Base-by-base conservation (phyloP, 2,888 invertebrate genomes). In the Gryllus longicercus region DNA sequence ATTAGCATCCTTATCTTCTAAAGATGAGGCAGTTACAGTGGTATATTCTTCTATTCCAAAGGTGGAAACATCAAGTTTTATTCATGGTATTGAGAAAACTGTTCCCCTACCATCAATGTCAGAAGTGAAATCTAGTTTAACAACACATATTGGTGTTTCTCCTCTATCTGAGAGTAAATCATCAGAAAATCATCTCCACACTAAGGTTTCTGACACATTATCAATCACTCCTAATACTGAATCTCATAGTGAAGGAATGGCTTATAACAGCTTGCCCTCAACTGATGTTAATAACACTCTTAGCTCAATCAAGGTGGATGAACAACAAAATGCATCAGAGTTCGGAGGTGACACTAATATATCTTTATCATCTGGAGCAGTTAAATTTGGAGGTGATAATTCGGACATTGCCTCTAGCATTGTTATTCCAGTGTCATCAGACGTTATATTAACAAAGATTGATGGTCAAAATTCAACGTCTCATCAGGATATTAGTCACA, bases 41-140 rank as follows among this genome's bases (percentile, higher is more conserved):
- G 78, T 80, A 25, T 80, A 76, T 38, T 80, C 80, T 49, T 38
- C 79, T 23, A 25, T 75, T n/a, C 78, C 76, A 1, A 77, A 75
- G 18, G 50, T 21, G 10, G 77, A 79, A 77, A n/a, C 76, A 50
- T 16, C 76, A 51, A 78, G 23, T 63, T 74, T 23, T n/a, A 21
- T 38, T 63, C 49, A 18, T n/a, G n/a, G 16, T 49, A 21, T 49
- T 50, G 50, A 50, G 16, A 49, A 23, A 8, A 18, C 77, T 38
- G 51, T 76, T 10, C 81, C 79, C 18, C 49, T 79, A 14, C 81
- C 77, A 10, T 75, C 81, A 10, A 77, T 79, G 77, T 75, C 79
- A n/a, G 79, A 80, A 51, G 38, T 79, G 14, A 80, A 80, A 63
- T 75, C 78, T 21, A 79, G 79, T 76, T 25, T 38, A 14, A 50